phyloP scores from a whole-genome alignment of 2,888 invertebrate genomes.

The Drosophila kokeensis region DNA sequence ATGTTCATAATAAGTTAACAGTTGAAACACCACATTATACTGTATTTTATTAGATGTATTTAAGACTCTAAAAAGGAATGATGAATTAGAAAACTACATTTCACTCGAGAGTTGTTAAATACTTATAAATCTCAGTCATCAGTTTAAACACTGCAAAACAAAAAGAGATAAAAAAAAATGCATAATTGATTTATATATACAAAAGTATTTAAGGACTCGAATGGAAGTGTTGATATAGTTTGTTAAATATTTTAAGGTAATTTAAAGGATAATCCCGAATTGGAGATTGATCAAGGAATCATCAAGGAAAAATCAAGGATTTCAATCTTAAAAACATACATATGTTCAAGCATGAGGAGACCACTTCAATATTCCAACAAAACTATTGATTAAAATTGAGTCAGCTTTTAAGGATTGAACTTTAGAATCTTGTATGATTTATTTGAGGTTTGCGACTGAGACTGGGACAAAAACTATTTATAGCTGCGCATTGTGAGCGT shows the following conservation, averaged over 20 bases:
- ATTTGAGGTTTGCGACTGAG: slow-evolving; percentile 3
- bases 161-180: not conserved
- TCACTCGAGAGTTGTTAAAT: not conserved
- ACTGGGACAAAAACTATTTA: slow-evolving; percentile 22
- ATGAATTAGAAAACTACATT: not conserved
- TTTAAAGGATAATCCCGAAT: not conserved
- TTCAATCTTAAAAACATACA: not conserved
- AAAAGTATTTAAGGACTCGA: not conserved
- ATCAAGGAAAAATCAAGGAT: too few relatives aligned
- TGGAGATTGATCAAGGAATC: not conserved
- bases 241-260: not conserved
- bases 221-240: not conserved
- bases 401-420: not conserved
- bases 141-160: not conserved
- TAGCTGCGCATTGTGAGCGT: slow-evolving; percentile 18
- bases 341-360: not conserved
- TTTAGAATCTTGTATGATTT: slow-evolving; percentile 9
- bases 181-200: not conserved
- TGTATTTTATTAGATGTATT: not conserved
- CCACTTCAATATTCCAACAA: not conserved
- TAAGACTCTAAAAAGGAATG: not conserved
- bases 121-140: not conserved
- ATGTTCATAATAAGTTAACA: slow-evolving; percentile 14
- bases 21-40: slow-evolving; percentile 4
- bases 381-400: not conserved